Conservation (phyloP, 2,888 invertebrate species). For the Vanessa cardui region DNA sequence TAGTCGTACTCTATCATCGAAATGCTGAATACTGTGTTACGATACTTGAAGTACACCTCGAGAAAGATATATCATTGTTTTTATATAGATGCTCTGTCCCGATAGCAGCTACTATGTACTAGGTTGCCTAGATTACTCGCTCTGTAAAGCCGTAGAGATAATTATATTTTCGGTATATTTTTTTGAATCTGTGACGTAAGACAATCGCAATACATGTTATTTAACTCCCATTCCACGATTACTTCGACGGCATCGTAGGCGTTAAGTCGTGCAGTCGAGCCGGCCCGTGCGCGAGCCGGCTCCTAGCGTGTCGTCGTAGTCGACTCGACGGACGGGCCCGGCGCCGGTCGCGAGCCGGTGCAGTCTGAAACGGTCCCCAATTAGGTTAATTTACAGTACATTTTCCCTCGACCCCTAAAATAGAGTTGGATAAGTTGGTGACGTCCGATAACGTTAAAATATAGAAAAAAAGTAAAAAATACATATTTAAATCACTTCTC, state of each 20-base stretch:
- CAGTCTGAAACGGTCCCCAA: constrained; percentile 49
- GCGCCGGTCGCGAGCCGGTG: constrained; percentile 39
- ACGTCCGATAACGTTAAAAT: constrained; percentile 76
- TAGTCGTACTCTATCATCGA: constrained; percentile 38
- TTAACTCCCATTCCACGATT: constrained; percentile 20
- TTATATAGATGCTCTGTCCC: constrained; percentile 36
- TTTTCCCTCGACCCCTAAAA: constrained; percentile 62
- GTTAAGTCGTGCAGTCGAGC: constrained; percentile 23
- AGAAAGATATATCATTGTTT: constrained; percentile 32
- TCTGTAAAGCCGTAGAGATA: constrained; percentile 35
- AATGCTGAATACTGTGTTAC: constrained; percentile 29
- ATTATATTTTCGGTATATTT: constrained; percentile 33
- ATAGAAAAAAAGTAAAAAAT: constrained; percentile 67
- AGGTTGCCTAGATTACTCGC: constrained; percentile 35
- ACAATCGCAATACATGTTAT: constrained; percentile 28
- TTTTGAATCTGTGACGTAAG: constrained; percentile 30
- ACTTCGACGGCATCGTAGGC: constrained; percentile 21
- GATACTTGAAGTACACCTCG: constrained; percentile 28
- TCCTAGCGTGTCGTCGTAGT: constrained; percentile 52
- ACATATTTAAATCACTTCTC: constrained; percentile 71
- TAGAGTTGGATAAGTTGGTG: constrained; percentile 71
- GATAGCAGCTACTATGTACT: constrained; percentile 37
- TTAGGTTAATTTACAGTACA: constrained; percentile 67
- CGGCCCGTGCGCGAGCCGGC: background rate
- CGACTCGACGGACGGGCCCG: constrained; percentile 42